A percentile compares a stretch with the other conserved stretches of the same genome.
phyloP scores from a whole-genome alignment of 2,113 vertebrate genomes.

The Bufo bufo region DNA sequence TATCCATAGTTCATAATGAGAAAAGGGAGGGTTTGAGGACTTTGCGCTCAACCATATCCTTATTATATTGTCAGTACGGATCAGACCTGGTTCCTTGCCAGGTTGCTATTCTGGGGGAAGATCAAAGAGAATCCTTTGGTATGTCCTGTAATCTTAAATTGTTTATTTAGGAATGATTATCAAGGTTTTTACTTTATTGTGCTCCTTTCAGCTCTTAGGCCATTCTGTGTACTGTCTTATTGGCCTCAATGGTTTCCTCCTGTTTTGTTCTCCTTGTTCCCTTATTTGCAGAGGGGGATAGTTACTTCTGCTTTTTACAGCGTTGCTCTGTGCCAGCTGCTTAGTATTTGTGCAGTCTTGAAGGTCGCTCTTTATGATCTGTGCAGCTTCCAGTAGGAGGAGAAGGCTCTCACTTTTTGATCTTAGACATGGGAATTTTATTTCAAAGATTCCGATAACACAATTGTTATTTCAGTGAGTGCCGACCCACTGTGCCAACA shows the following conservation, averaged over 20 bases:
- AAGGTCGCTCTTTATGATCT: not conserved
- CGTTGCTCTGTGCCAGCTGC: not conserved
- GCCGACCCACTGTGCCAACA: too few species aligned
- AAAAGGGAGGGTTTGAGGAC: not conserved
- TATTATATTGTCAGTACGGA: slow-evolving; percentile 17
- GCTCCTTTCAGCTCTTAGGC: slow-evolving; percentile 15
- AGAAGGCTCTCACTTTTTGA: not conserved
- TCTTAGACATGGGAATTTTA: not conserved
- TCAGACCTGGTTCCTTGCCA: slow-evolving; percentile 22
- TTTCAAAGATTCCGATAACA: not conserved
- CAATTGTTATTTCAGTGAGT: too few species aligned
- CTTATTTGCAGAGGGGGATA: slow-evolving; percentile 5
- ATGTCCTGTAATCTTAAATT: slow-evolving; percentile 45
- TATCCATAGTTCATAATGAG: not conserved
- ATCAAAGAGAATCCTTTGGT: slow-evolving; percentile 40
- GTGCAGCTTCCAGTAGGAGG: not conserved
- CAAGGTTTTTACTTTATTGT: slow-evolving; percentile 30
- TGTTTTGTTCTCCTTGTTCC: slow-evolving; percentile 7
- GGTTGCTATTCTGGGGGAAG: slow-evolving; percentile 33
- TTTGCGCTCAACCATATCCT: slow-evolving; percentile 12
- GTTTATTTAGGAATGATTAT: slow-evolving; percentile 42
- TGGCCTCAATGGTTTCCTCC: slow-evolving; percentile 3
- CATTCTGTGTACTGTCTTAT: not conserved
- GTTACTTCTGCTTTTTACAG: slow-evolving; percentile 12
- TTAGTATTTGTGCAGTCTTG: not conserved